Evolutionary conservation across 2,888 invertebrate species (phyloP), one percentile per base, ranked within the genome.

Genomic region (Drosophila longiperda): DNA sequence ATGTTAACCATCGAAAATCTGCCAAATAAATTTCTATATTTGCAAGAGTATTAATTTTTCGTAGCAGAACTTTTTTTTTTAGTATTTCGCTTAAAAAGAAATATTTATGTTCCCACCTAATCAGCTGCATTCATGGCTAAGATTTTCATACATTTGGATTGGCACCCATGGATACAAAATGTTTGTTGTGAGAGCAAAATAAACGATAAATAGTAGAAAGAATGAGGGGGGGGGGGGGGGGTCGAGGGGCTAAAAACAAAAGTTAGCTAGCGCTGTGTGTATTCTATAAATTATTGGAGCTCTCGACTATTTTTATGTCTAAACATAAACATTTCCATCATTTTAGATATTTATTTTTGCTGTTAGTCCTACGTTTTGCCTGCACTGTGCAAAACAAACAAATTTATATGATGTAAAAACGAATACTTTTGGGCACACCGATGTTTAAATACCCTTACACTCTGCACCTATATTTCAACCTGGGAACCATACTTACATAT

Each of bases 171-270:
- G 66, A 79, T 48, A 29, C 53, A 36, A 52, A 60, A 64, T 78
- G 76, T 78, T 80, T 78, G 61, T 78, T 80, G 80, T 80, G 58
- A 67, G 58, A 67, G 66, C 66, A 79, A 66, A 75, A 80, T 61
- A 70, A 75, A 66, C 58, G 66, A 64, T 63, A 26, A 45, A 66
- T 60, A 50, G 57, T 57, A 61, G 42, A 62, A 62, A 40, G 48
- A 45, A 34, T 34, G 1, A 12, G 12, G 17, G 1, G n/a, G 2
- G 2, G 11, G 11, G 33, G 33, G 33, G 9, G 33, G 33, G 33
- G 33, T 9, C 9, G 33, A 11, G 40, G 40, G n/a, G n/a, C 40
- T 20, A 8, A 50, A 50, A 40, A 20, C 40, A n/a, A n/a, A 34
- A 67, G 42, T 57, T 42, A 52, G 36, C 57, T n/a, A n/a, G 38